phyloP scores from a whole-genome alignment of 2,113 vertebrate genomes.

The Percina caprodes region DNA sequence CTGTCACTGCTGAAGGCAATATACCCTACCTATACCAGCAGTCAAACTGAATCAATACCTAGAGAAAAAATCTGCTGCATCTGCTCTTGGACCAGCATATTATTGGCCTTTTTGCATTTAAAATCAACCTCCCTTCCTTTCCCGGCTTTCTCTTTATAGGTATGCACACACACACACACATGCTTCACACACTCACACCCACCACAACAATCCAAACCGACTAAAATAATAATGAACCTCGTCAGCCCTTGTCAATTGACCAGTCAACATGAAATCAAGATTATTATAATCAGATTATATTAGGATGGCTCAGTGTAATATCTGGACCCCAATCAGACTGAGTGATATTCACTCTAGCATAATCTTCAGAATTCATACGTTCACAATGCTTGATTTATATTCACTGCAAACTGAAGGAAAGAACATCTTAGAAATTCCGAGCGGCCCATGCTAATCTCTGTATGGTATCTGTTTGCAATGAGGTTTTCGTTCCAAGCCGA shows the following conservation, averaged over 20 bases:
- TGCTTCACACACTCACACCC: neutral
- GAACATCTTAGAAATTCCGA: neutral
- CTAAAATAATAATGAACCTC: constrained; percentile 39
- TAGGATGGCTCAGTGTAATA: constrained; percentile 22
- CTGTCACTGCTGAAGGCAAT: constrained; percentile 13
- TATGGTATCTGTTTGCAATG: constrained; percentile 53
- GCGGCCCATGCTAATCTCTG: constrained; percentile 49
- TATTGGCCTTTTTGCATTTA: constrained; percentile 50
- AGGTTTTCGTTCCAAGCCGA: constrained; percentile 52
- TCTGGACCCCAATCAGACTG: constrained; percentile 23
- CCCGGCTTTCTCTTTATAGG: neutral
- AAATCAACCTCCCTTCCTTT: constrained; percentile 36
- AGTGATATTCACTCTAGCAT: constrained; percentile 30
- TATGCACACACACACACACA: constrained; percentile 14
- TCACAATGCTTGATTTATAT: neutral
- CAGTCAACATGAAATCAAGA: constrained; percentile 52
- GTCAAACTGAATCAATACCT: constrained; percentile 54
- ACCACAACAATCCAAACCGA: constrained; percentile 9
- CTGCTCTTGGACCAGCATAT: constrained; percentile 20
- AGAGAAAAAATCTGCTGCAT: constrained; percentile 17
- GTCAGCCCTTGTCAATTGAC: constrained; percentile 43
- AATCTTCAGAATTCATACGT: constrained; percentile 18
- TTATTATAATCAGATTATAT: constrained; percentile 61
- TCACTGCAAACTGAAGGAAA: constrained; percentile 9
- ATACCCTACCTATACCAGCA: constrained; percentile 29